These are phyloP conservation scores for Cheracebus regulus DNA, from an alignment of 2,797 vertebrate species.

Conservation along the genomic window DNA sequence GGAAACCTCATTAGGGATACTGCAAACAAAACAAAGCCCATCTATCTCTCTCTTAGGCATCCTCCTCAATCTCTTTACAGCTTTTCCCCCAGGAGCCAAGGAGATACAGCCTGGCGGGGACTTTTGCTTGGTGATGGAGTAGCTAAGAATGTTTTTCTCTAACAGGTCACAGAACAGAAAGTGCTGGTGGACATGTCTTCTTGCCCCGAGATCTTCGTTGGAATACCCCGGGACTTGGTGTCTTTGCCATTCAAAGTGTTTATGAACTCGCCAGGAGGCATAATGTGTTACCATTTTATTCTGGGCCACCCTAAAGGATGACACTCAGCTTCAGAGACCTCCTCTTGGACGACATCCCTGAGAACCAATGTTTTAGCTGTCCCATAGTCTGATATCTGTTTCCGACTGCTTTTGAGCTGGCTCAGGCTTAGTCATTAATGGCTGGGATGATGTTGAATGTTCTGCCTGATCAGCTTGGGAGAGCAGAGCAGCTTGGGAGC, in stretches of 20 bases:
- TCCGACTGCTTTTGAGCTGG: not conserved
- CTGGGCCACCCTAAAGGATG: constrained; percentile 72
- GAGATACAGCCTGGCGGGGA: not conserved
- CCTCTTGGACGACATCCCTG: constrained; percentile 58
- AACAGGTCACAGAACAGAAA: constrained; percentile 66
- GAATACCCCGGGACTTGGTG: constrained; percentile 65
- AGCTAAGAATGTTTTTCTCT: constrained; percentile 77
- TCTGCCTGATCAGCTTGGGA: not conserved
- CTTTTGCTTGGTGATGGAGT: constrained; percentile 57
- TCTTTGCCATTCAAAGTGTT: constrained; percentile 62
- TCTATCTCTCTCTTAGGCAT: not conserved
- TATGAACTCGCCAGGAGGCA: constrained; percentile 62
- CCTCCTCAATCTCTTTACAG: not conserved
- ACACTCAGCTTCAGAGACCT: constrained; percentile 61
- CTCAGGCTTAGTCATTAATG: constrained; percentile 37
- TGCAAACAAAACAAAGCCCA: not conserved
- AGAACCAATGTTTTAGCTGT: constrained; percentile 49
- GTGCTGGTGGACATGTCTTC: constrained; percentile 64
- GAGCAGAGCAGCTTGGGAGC: not conserved
- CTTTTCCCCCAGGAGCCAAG: constrained; percentile 20
- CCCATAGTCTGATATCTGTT: constrained; percentile 4
- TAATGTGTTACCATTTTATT: constrained; percentile 64
- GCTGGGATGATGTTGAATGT: not conserved
- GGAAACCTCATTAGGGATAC: not conserved
- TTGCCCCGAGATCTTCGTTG: constrained; percentile 68